Evolutionary conservation across 2,113 vertebrate species (phyloP), one percentile per base, ranked within the genome.

Genomic region (Gymnobelideus leadbeateri): DNA sequence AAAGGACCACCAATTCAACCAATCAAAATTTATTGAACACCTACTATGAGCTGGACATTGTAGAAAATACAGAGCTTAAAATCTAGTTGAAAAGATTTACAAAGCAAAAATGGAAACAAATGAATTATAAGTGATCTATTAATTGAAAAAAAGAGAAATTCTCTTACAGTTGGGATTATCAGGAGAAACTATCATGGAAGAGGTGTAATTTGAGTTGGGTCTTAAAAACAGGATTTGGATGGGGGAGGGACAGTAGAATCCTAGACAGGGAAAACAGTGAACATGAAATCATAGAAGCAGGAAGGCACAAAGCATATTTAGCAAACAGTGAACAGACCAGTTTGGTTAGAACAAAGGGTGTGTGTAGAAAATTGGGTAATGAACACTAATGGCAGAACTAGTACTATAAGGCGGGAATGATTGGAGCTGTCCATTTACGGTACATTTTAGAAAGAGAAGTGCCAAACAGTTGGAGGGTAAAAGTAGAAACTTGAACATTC

Each of bases 271-370:
- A 24, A 89, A 92, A 51, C 24, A 1, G 0, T 7, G 31, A 92
- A 89, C 49, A 91, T 43, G 68, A 95, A 92, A 77, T n/a, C n/a
- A 91, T 23, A 96, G 37, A 57, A 49, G 51, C 91, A 43, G 54
- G 89, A 57, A 55, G 89, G 77, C 28, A 84, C 21, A 91, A 1
- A 50, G 52, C 25, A 37, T 43, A 37, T 54, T 51, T 54, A 51
- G 47, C 1, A 90, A n/a, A 91, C 47, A 92, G 8, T 51, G 50
- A 84, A 61, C 43, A 89, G 51, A 2, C 84, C 91, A 28, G 25
- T 52, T 47, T 89, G 37, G 28, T 19, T 23, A 53, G 51, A 61
- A 51, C 28, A 7, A 11, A 53, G 11, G 7, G 31, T 31, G 28
- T 43, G 50, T 19, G n/a, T 84, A 84, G n/a, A 43, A 84, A 19